Evolutionary conservation across 2,797 vertebrate genomes (phyloP).

Genomic region (Anniella stebbinsi): DNA sequence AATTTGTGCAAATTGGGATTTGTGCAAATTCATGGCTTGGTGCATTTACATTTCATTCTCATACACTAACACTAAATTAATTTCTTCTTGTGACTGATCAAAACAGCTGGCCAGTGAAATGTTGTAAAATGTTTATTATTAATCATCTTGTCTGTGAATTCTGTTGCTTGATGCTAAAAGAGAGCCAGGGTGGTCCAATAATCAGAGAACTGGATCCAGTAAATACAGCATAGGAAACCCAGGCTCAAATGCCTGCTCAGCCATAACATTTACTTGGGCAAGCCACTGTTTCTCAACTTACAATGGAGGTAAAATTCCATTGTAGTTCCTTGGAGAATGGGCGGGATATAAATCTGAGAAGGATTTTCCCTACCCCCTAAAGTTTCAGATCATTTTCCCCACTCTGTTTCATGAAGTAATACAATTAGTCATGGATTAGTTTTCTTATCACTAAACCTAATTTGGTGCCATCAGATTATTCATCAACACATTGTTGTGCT

Average conservation of each 20-base stretch:
- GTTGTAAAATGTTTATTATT: background rate
- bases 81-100: background rate
- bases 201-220: background rate
- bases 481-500: background rate
- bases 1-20: too few species aligned
- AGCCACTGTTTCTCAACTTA: background rate
- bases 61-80: background rate
- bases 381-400: background rate
- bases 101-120: background rate
- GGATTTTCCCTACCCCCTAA: background rate
- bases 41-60: background rate
- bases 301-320: background rate
- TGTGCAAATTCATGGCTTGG: too few species aligned
- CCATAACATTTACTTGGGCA: background rate
- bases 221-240: background rate
- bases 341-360: background rate
- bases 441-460: background rate
- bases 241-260: background rate
- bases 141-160: background rate
- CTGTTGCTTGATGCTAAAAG: background rate
- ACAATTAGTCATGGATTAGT: background rate
- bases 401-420: background rate
- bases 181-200: background rate
- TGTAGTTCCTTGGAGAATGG: background rate
- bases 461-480: background rate